Evolutionary conservation across 2,797 vertebrate genomes (phyloP).

Genomic region (Acomys russatus): DNA sequence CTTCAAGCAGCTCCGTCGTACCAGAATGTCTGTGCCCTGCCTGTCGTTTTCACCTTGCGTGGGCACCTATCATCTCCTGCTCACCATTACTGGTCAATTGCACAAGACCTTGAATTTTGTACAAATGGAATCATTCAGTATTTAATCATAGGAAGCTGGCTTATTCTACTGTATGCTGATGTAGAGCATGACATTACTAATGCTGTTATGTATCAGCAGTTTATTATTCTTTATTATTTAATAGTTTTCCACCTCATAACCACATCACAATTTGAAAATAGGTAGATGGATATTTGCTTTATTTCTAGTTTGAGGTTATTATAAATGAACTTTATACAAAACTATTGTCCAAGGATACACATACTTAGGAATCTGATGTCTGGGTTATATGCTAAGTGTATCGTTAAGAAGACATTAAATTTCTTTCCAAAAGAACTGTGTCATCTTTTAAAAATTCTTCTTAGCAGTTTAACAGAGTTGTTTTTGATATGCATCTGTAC

Average conservation of each 20-base stretch:
- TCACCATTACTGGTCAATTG: not conserved
- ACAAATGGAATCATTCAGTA: constrained; percentile 16
- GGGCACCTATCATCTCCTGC: not conserved
- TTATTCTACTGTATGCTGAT: constrained; percentile 24
- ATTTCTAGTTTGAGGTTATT: constrained; percentile 47
- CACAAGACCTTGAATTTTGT: constrained; percentile 36
- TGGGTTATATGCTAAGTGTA: constrained; percentile 28
- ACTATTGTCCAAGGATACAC: not conserved
- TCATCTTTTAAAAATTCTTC: constrained; percentile 6
- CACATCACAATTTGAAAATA: not conserved
- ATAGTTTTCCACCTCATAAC: constrained; percentile 34
- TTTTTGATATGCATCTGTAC: not conserved
- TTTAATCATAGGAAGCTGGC: constrained; percentile 9
- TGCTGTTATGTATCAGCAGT: not conserved
- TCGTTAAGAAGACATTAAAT: constrained; percentile 41
- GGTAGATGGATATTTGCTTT: constrained; percentile 22
- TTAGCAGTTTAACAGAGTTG: not conserved
- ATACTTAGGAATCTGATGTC: constrained; percentile 38
- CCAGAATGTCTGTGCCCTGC: not conserved
- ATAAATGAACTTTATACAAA: constrained; percentile 6
- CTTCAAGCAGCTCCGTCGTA: not conserved
- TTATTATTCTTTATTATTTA: constrained; percentile 38
- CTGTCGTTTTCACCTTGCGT: not conserved
- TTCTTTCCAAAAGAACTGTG: not conserved
- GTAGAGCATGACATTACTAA: not conserved